Evolutionary conservation across 2,888 invertebrate species (phyloP).

Genomic region (Syrista parreyssii): DNA sequence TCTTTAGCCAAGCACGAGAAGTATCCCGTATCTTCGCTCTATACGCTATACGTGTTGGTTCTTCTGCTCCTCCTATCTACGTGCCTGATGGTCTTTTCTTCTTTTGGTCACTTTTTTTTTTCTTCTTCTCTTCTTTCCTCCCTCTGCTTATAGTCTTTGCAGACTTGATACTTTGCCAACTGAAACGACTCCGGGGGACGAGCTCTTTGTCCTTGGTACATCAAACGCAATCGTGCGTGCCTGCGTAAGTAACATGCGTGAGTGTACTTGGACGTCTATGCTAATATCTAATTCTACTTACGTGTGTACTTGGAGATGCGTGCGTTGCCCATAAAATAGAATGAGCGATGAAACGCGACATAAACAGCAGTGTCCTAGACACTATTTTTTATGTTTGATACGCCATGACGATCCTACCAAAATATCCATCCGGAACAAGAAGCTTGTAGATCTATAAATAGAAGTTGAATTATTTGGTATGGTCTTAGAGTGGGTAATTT

Average conservation of each 20-base stretch:
- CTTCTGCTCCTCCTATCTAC: conserved; percentile 7
- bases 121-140: background rate
- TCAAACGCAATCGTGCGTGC: background rate
- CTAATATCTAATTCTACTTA: background rate
- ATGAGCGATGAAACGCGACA: background rate
- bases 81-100: conserved; percentile 11
- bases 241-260: background rate
- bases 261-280: background rate
- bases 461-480: background rate
- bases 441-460: background rate
- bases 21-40: background rate
- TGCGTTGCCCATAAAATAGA: background rate
- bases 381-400: background rate
- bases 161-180: background rate
- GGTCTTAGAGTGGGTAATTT: background rate
- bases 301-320: background rate
- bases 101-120: conserved; percentile 28
- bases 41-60: background rate
- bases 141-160: background rate
- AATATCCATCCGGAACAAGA: background rate
- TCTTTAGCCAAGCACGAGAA: background rate
- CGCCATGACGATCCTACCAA: background rate
- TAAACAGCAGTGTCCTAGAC: background rate
- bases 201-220: background rate
- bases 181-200: background rate